Evolutionary conservation across 2,113 vertebrate genomes (phyloP).

Genomic region (Pionites leucogaster): DNA sequence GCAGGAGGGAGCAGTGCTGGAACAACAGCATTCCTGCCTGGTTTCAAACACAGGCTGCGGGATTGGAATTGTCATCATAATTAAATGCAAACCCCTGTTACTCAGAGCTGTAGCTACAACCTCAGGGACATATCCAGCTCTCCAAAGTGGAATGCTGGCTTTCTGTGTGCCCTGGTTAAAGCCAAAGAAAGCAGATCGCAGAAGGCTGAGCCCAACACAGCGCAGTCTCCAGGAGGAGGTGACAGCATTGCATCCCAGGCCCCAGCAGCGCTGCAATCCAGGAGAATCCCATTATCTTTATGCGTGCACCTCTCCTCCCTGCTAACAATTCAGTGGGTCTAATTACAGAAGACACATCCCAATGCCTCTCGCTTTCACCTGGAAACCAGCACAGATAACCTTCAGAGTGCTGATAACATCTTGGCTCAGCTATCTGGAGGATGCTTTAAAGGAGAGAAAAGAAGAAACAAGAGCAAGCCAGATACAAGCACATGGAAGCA

Average conservation of each 20-base stretch:
- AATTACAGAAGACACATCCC: background rate
- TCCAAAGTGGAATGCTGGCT: rapidly evolving
- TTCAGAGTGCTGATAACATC: background rate
- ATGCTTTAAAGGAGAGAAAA: background rate
- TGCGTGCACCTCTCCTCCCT: background rate
- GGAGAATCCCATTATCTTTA: rapidly evolving
- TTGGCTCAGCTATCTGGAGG: background rate
- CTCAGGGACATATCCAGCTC: background rate
- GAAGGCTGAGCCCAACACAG: background rate
- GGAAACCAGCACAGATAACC: background rate
- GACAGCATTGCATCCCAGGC: background rate
- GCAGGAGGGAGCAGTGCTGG: background rate
- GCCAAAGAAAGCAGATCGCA: background rate
- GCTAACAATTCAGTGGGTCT: too few species aligned
- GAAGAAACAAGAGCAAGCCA: rapidly evolving
- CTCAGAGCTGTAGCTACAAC: background rate
- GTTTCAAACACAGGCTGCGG: background rate
- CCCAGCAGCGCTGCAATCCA: background rate
- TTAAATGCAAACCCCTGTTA: background rate
- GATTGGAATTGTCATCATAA: background rate
- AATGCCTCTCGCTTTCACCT: background rate
- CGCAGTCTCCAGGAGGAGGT: background rate
- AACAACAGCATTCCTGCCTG: background rate
- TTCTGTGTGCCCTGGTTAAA: background rate
- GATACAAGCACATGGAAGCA: rapidly evolving